Evolutionary conservation across 2,888 invertebrate species (phyloP).

Genomic region (Tipula vernalis): DNA sequence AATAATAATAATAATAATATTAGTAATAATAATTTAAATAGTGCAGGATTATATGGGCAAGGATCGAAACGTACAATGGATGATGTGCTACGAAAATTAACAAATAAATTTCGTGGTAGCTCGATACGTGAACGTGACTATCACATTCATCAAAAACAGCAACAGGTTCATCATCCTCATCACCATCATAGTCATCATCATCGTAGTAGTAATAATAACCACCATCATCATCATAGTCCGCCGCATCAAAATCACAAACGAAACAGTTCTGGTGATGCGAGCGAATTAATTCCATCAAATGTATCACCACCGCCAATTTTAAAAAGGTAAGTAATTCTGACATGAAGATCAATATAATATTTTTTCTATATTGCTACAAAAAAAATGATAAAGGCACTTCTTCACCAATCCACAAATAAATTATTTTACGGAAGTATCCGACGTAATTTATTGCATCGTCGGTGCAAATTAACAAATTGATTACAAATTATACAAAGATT

Average conservation of each 20-base stretch:
- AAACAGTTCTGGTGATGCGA: background rate
- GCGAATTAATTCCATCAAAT: background rate
- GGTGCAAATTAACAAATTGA: background rate
- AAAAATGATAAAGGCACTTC: no score
- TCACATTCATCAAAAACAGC: conserved; percentile 11
- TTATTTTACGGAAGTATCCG: no score
- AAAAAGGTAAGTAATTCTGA: background rate
- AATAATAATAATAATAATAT: conserved; percentile 15
- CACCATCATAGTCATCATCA: conserved; percentile 9
- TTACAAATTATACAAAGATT: background rate
- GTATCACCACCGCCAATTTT: background rate
- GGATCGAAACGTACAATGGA: conserved; percentile 76
- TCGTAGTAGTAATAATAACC: background rate
- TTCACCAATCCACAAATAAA: no score
- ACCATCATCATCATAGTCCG: background rate
- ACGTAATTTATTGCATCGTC: background rate
- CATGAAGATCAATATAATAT: background rate
- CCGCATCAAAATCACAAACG: background rate
- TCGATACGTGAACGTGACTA: conserved; percentile 49
- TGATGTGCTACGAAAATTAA: conserved; percentile 75
- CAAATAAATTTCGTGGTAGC: conserved; percentile 73
- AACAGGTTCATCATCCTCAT: conserved; percentile 14
- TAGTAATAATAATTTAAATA: conserved; percentile 21
- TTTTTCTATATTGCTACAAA: no score
- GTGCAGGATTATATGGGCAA: conserved; percentile 20